These are phyloP conservation scores for Gymnopithys bicolor DNA, from an alignment of 2,797 vertebrate species.

Conservation along the genomic window DNA sequence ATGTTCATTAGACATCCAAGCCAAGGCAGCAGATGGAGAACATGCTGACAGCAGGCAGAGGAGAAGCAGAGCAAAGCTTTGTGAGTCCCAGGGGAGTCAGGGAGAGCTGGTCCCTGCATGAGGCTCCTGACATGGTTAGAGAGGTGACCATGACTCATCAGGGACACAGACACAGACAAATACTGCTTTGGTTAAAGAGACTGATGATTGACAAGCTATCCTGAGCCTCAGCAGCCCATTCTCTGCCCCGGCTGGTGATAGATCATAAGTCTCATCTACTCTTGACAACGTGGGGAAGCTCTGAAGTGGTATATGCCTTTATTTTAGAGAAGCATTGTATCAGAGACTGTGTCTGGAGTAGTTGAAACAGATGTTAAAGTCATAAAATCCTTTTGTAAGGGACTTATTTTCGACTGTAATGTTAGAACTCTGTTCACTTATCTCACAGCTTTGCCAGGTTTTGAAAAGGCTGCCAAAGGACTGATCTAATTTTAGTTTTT, in stretches of 20 bases:
- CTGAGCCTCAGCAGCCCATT: background rate
- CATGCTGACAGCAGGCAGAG: background rate
- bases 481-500: background rate
- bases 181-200: background rate
- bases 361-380: background rate
- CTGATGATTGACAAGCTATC: background rate
- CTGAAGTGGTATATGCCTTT: background rate
- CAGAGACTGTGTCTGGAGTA: background rate
- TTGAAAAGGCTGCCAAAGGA: background rate
- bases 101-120: background rate
- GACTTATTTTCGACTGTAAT: background rate
- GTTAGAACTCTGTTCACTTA: background rate
- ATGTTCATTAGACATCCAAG: background rate
- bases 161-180: background rate
- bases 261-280: background rate
- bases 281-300: background rate
- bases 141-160: background rate
- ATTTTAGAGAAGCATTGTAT: background rate
- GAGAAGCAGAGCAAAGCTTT: background rate
- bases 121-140: background rate
- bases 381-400: background rate
- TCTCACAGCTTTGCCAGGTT: background rate
- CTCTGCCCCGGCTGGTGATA: background rate
- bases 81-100: background rate
- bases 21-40: slow-evolving; percentile 10